Conservation (phyloP, 2,888 invertebrate genomes). For the Dynastes hyllus region DNA sequence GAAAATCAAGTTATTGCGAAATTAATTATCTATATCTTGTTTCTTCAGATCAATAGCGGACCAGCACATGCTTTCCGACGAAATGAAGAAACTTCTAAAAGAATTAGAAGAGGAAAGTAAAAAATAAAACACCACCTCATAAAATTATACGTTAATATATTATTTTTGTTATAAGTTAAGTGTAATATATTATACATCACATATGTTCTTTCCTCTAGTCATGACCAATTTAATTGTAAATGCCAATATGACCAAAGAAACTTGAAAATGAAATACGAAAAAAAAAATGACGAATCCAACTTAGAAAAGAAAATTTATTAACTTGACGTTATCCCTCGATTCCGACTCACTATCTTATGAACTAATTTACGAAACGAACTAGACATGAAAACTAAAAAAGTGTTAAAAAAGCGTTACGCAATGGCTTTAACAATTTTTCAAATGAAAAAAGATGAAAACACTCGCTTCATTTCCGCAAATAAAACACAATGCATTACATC, state of each 20-base stretch:
- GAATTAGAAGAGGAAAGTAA: conserved; percentile 69
- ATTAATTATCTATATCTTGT: too few species aligned
- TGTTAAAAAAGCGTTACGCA: conserved; percentile 27
- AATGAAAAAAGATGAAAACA: conserved; percentile 29
- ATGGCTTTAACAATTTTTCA: conserved; percentile 38
- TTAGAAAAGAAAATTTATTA: neutral
- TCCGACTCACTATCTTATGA: conserved; percentile 12
- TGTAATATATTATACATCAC: conserved; percentile 38
- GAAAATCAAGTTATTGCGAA: too few species aligned
- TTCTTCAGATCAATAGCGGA: conserved; percentile 65
- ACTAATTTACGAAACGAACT: neutral
- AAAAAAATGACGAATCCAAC: too few species aligned
- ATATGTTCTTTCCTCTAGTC: conserved; percentile 36
- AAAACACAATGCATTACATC: conserved; percentile 42
- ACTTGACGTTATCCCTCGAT: neutral
- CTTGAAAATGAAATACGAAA: conserved; percentile 17
- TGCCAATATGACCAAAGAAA: conserved; percentile 38
- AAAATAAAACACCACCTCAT: conserved; percentile 63
- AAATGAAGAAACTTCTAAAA: conserved; percentile 69
- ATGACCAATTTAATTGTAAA: conserved; percentile 17
- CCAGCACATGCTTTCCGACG: conserved; percentile 69
- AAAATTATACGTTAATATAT: conserved; percentile 43
- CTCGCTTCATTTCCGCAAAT: conserved; percentile 43
- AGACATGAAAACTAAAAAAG: neutral
- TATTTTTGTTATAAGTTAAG: conserved; percentile 44